Percentiles rank a stretch among this genome's conserved stretches.
Evolutionary conservation across 1,140 invertebrate genomes (phyloP).

Genomic region (Drosophila mojavensis): DNA sequence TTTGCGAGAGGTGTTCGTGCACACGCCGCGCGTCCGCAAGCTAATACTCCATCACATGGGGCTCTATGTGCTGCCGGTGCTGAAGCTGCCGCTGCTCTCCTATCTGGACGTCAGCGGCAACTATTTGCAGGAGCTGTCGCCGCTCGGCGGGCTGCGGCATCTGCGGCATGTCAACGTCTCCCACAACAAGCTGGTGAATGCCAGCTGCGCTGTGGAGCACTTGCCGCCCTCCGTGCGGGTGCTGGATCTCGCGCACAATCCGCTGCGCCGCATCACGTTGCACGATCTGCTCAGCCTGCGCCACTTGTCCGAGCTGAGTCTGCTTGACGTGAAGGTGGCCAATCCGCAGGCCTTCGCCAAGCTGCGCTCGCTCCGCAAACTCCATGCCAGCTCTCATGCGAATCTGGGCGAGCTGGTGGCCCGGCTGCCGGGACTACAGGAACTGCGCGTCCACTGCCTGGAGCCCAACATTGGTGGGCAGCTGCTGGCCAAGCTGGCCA

Average conservation of each 20-base stretch:
- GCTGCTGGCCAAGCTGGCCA: conserved; percentile 87
- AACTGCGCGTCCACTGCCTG: conserved; percentile 89
- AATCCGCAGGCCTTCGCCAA: conserved; percentile 82
- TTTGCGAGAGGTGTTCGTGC: conserved; percentile 95
- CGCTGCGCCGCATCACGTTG: conserved; percentile 70
- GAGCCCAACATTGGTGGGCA: conserved; percentile 89
- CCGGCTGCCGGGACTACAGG: conserved; percentile 85
- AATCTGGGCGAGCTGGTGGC: conserved; percentile 81
- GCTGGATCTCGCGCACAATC: conserved; percentile 80
- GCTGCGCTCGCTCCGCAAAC: conserved; percentile 84
- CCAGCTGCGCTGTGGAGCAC: conserved; percentile 79
- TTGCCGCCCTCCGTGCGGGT: conserved; percentile 72
- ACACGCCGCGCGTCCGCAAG: conserved; percentile 91
- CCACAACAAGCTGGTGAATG: conserved; percentile 86
- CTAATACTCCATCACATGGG: conserved; percentile 90
- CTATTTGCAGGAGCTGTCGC: conserved; percentile 76
- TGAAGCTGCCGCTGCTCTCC: conserved; percentile 89
- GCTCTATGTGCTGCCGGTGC: conserved; percentile 89
- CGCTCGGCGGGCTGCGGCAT: conserved; percentile 86
- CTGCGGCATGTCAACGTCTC: conserved; percentile 87
- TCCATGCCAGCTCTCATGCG: conserved; percentile 70
- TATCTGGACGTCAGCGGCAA: conserved; percentile 83
- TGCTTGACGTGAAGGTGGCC: conserved; percentile 77
- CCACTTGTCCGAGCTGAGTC: conserved; percentile 73
- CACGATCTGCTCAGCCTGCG: conserved; percentile 74